Base-by-base conservation (phyloP, 2,888 invertebrate genomes). In the Oscheius sp. region DNA sequence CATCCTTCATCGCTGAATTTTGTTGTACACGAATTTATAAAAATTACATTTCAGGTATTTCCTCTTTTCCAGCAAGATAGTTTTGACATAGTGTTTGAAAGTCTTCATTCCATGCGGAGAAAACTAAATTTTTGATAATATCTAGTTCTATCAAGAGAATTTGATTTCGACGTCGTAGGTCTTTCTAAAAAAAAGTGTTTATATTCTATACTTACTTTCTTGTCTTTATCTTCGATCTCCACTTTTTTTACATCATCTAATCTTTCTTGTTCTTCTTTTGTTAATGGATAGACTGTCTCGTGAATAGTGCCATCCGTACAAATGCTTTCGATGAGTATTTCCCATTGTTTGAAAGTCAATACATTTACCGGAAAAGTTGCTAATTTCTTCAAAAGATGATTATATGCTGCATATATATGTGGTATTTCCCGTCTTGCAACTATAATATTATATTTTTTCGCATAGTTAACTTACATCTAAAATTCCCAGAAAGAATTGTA, bases 31-130 rank as follows among this genome's bases (percentile, higher is more conserved):
- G 14, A 32, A 12, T 26, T 6, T 9, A 5, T 32, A 26, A 6
- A 33, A 54, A 32, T 54, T 22, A 54, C 54, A 36, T 14, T 54
- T 54, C 20, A n/a, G 54, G 54, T 32, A 54, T 32, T 33, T 17
- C 20, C 36, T 17, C 33, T 32, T 33, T 20, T 33, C 33, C 54
- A 17, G n/a, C 2, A n/a, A 54, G 30, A 54, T 20, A 54, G 9
- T 20, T 54, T n/a, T n/a, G n/a, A n/a, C 12, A 6, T 20, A 1
- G 54, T n/a, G n/a, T 33, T 32, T 20, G 8, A 12, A 54, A 22
- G 17, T 33, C 20, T 12, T 28, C 17, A 22, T 54, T 22, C 33
- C 32, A 54, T 33, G 44, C 41, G 24, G 26, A n/a, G n/a, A 17
- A 17, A 9, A 59, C 12, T 3, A 59, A 14, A 2, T 59, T 59